Percentiles rank a stretch among this genome's conserved stretches.
Conservation (phyloP, 2,888 invertebrate species). For the Cryptus armator region DNA sequence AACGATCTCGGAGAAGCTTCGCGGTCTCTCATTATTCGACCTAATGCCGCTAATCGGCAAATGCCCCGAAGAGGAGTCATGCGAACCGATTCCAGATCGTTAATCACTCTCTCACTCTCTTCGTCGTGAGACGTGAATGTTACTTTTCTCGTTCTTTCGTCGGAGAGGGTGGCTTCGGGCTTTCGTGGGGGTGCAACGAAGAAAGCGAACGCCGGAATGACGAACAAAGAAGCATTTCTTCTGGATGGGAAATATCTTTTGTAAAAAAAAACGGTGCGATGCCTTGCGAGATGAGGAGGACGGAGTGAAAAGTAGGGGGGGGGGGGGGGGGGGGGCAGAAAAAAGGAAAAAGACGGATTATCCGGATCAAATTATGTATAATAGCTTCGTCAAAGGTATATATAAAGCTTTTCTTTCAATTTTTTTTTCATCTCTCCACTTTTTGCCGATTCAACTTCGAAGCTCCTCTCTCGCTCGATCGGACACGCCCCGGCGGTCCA, state of each 20-base stretch:
- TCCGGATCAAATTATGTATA: conserved; percentile 71
- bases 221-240: conserved; percentile 45
- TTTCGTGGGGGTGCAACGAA: conserved; percentile 13
- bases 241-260: conserved; percentile 38
- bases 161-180: conserved; percentile 50
- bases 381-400: conserved; percentile 65
- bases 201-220: not conserved
- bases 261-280: conserved; percentile 36
- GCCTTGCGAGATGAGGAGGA: conserved; percentile 1
- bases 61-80: conserved; percentile 59
- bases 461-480: conserved; percentile 28
- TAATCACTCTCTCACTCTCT: conserved; percentile 64
- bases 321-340: conserved; percentile 4
- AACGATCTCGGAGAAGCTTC: conserved; percentile 25
- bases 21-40: conserved; percentile 59
- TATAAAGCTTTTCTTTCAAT: conserved; percentile 32
- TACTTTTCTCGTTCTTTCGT: conserved; percentile 38
- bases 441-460: conserved; percentile 17
- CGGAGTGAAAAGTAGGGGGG: not conserved
- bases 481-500: conserved; percentile 1
- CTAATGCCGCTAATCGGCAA: conserved; percentile 65
- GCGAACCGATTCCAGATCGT: conserved; percentile 68
- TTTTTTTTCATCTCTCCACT: conserved; percentile 6
- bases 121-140: conserved; percentile 25
- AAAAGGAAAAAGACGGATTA: conserved; percentile 63